Base-by-base conservation (phyloP, 2,888 invertebrate species). In the Dichetophora obliterata region DNA sequence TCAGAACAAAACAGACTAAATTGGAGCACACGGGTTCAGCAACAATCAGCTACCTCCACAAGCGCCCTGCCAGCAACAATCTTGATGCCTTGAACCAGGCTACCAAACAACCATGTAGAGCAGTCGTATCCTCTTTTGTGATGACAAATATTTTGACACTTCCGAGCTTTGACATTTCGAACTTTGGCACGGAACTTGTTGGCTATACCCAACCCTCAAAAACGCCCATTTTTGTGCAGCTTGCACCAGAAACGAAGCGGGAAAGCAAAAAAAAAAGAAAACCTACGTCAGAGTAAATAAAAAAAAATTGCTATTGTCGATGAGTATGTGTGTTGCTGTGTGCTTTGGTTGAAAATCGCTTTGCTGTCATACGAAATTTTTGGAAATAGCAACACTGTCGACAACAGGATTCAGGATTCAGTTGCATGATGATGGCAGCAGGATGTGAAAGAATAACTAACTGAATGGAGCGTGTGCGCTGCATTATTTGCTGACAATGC, bases 121-220 rank as follows among this genome's bases (percentile, higher is more conserved):
- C 43, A 43, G 43, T 43, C 43, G 43, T 14, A 43, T 43, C 11
- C 43, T 43, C 43, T 43, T 43, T 43, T 43, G 11, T 68, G 68
- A 48, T 50, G 68, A 52, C 52, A 68, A 50, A 68, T 50, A 68
- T 68, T 68, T 68, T 68, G 68, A 68, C 68, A 68, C 50, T 68
- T 68, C 50, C 27, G 19, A 48, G 50, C 24, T 68, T 50, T 68
- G 68, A 68, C 68, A 68, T 68, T 68, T 50, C 68, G 50, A 68
- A 68, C 68, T 68, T 68, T 68, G 68, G 50, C 68, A 48, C 43
- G 24, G 68, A 68, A 68, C 68, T 68, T 68, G 68, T 68, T 68
- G 68, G 48, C 68, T 50, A 50, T 24, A 3, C 48, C 14, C 48
- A 24, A 16, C 50, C 3, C 48, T 24, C 43, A 8, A 27, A 27